phyloP scores from a whole-genome alignment of 2,113 vertebrate species.

The Dasyurus viverrinus region DNA sequence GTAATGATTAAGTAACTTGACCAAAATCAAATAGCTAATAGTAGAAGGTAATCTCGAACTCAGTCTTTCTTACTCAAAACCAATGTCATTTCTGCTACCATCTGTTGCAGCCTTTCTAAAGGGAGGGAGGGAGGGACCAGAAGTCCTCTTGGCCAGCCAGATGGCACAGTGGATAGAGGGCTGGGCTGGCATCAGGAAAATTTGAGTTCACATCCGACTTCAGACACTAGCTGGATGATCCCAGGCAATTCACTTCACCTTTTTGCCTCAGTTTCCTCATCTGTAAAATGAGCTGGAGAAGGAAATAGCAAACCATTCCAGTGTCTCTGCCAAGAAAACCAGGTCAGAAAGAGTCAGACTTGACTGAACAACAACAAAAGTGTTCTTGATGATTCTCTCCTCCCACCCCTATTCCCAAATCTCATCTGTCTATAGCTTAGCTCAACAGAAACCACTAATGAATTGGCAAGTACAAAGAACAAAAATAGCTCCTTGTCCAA shows the following conservation, averaged over 20 bases:
- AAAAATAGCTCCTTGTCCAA: constrained; percentile 43
- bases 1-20: background rate
- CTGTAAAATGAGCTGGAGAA: background rate
- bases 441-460: constrained; percentile 33
- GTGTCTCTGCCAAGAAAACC: background rate
- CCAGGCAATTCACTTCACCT: background rate
- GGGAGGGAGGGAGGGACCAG: background rate
- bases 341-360: background rate
- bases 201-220: background rate
- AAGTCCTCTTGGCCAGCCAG: background rate
- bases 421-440: constrained; percentile 26
- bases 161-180: background rate
- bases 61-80: background rate
- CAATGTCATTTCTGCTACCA: background rate
- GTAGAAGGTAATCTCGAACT: background rate
- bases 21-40: background rate
- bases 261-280: background rate
- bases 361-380: background rate
- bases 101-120: background rate
- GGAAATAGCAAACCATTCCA: background rate
- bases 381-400: constrained; percentile 1
- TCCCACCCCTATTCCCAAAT: background rate
- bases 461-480: background rate
- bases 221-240: background rate
- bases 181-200: background rate